Conservation (phyloP, 2,113 vertebrate genomes). For the Nettapus auritus region DNA sequence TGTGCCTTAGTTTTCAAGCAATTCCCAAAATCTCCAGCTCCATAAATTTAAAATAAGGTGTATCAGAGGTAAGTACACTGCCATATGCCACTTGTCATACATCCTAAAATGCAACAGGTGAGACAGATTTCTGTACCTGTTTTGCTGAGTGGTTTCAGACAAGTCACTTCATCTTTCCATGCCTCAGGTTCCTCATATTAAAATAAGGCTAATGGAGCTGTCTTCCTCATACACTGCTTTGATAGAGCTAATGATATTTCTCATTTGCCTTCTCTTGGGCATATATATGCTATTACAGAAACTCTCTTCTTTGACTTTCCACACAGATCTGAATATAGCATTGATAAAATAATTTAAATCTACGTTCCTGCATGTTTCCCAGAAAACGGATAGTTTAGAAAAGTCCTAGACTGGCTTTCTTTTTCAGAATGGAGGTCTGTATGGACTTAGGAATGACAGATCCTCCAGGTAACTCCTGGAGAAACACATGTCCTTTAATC, state of each 20-base stretch:
- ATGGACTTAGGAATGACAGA: neutral
- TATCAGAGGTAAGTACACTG: neutral
- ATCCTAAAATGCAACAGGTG: neutral
- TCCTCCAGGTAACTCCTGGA: neutral
- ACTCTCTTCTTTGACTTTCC: neutral
- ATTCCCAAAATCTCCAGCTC: neutral
- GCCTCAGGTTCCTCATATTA: neutral
- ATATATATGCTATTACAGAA: neutral
- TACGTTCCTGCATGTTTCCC: neutral
- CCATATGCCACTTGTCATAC: neutral
- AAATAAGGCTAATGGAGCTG: neutral
- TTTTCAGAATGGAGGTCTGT: neutral
- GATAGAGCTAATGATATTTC: neutral
- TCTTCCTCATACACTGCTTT: neutral
- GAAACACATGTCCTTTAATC: conserved; percentile 3
- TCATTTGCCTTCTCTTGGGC: neutral
- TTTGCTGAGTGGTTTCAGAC: neutral
- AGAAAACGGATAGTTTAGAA: neutral
- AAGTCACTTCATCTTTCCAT: neutral
- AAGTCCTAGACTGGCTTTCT: neutral
- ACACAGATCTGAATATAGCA: neutral
- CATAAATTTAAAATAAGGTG: neutral
- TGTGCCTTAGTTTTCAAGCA: neutral
- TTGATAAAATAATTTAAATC: neutral
- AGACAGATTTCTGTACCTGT: neutral